Conservation (phyloP, 2,113 vertebrate genomes). For the Epinephelus lanceolatus region DNA sequence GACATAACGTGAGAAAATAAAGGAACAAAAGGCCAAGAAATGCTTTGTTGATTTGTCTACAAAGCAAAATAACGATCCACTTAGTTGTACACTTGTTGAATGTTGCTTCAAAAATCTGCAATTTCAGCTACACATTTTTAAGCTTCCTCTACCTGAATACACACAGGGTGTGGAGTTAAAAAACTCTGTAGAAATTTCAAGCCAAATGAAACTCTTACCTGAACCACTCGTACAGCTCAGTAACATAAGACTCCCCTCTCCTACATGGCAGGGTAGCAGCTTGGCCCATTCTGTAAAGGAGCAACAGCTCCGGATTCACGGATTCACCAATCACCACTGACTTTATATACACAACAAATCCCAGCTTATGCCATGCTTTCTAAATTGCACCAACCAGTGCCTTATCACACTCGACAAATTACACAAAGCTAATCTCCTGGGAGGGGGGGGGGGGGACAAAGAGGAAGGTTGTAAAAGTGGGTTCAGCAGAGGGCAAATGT, state of each 20-base stretch:
- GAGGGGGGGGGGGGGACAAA: neutral
- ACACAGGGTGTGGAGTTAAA: neutral
- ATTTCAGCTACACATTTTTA: neutral
- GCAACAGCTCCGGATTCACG: slow-evolving; percentile 20
- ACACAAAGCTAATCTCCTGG: slow-evolving; percentile 79
- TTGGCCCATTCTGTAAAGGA: slow-evolving; percentile 80
- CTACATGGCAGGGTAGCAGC: slow-evolving; percentile 71
- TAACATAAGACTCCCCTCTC: slow-evolving; percentile 74
- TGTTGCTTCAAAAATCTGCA: neutral
- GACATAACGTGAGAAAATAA: too few species aligned
- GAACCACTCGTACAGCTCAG: slow-evolving; percentile 81
- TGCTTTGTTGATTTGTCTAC: neutral
- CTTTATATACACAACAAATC: slow-evolving; percentile 75
- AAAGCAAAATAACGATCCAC: neutral
- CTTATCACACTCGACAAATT: slow-evolving; percentile 81
- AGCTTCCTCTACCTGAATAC: neutral
- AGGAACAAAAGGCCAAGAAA: neutral
- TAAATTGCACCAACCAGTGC: slow-evolving; percentile 75
- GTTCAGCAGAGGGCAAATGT: slow-evolving; percentile 52
- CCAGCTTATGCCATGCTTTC: slow-evolving; percentile 74
- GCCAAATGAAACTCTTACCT: slow-evolving; percentile 68
- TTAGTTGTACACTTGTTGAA: neutral
- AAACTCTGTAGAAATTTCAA: neutral
- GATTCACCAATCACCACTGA: too few species aligned
- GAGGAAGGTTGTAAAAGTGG: neutral